Conservation (phyloP, 1,140 invertebrate genomes). For the Bombus pyrosoma region DNA sequence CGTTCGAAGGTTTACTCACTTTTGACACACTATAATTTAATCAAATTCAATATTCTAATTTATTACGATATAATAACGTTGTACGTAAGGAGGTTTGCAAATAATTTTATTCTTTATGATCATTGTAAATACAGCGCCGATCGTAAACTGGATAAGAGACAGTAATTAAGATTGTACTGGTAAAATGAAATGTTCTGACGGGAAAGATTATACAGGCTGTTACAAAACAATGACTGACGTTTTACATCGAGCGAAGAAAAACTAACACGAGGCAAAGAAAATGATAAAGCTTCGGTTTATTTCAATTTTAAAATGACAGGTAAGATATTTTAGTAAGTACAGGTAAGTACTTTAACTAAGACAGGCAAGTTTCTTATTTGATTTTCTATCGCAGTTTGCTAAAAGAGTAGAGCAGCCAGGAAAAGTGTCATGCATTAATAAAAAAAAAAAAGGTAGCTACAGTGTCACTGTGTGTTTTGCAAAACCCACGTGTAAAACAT, state of each 20-base stretch:
- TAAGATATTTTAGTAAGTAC: too few species aligned
- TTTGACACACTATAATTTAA: not conserved
- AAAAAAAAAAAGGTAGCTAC: not conserved
- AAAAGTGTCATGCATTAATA: not conserved
- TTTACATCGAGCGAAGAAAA: not conserved
- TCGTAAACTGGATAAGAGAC: too few species aligned
- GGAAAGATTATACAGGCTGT: too few species aligned
- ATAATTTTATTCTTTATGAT: not conserved
- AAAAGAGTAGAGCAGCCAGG: not conserved
- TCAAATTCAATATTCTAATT: not conserved
- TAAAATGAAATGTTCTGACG: too few species aligned
- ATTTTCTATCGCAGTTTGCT: not conserved
- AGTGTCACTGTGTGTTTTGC: not conserved
- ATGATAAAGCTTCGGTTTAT: not conserved
- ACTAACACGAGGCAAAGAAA: not conserved
- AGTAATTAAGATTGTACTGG: too few species aligned
- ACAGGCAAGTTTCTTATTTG: not conserved
- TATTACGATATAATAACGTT: not conserved
- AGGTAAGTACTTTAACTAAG: too few species aligned
- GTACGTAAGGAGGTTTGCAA: not conserved
- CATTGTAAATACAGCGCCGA: not conserved
- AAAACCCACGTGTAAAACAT: not conserved
- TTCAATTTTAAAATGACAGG: not conserved
- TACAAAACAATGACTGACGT: too few species aligned
- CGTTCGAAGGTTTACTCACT: not conserved